phyloP scores from a whole-genome alignment of 2,797 vertebrate genomes.

The Neostethus bicornis region DNA sequence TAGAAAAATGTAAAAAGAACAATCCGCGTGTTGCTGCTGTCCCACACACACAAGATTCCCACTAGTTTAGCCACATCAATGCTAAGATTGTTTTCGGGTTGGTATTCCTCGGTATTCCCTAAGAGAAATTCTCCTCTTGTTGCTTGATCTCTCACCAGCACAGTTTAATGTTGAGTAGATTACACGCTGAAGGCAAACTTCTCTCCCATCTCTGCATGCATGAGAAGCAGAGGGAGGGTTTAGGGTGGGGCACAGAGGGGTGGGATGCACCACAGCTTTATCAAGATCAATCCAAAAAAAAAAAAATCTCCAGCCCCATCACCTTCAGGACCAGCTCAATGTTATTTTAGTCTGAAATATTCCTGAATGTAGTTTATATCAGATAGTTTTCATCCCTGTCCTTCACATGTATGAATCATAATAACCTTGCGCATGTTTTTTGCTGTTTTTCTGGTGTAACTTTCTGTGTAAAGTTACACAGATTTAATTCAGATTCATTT shows the following conservation, averaged over 20 bases:
- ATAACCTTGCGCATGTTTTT: no score
- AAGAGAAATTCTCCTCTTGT: constrained; percentile 53
- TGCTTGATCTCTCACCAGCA: constrained; percentile 52
- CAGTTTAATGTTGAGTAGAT: constrained; percentile 52
- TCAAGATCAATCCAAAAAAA: constrained; percentile 52
- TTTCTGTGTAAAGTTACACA: no score
- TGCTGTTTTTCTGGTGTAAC: no score
- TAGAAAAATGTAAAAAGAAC: constrained; percentile 24
- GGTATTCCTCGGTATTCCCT: constrained; percentile 64
- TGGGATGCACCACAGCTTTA: constrained; percentile 41
- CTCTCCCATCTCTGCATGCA: constrained; percentile 57
- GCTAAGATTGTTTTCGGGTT: constrained; percentile 18
- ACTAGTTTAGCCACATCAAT: constrained; percentile 67
- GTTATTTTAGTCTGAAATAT: constrained; percentile 54
- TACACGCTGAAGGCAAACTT: constrained; percentile 71
- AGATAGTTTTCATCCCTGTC: no score
- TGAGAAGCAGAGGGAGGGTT: constrained; percentile 35
- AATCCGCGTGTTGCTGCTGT: constrained; percentile 57
- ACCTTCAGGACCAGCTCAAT: constrained; percentile 29
- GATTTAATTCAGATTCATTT: no score
- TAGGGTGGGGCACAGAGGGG: constrained; percentile 46
- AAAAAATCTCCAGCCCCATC: constrained; percentile 33
- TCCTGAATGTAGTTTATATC: constrained; percentile 10
- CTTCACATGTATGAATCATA: no score
- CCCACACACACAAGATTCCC: constrained; percentile 48